Conservation (phyloP, 2,797 vertebrate species). For the Natrix natrix region DNA sequence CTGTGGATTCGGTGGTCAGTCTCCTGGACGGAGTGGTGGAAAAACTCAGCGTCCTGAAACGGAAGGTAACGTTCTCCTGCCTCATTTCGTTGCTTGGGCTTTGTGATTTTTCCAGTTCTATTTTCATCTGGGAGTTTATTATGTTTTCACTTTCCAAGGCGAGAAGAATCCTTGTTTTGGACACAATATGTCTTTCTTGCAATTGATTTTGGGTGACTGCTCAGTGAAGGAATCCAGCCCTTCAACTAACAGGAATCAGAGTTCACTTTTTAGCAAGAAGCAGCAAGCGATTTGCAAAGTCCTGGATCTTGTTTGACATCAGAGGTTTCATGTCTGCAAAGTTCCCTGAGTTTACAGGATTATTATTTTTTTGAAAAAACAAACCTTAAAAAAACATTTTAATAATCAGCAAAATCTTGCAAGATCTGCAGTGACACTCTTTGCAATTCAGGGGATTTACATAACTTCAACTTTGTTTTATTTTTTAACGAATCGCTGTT, state of each 20-base stretch:
- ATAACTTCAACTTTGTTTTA: not conserved
- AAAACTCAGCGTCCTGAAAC: conserved; percentile 95
- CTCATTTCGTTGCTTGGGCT: not conserved
- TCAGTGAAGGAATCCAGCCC: not conserved
- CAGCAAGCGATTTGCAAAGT: not conserved
- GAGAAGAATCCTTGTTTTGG: not conserved
- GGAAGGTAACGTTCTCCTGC: conserved; percentile 79
- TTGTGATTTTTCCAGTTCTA: not conserved
- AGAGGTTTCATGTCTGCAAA: not conserved
- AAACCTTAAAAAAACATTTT: not conserved
- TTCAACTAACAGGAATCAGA: not conserved
- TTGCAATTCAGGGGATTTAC: not conserved
- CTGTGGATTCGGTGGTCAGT: conserved; percentile 95
- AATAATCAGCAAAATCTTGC: not conserved
- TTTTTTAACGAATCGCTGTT: not conserved
- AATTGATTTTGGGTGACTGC: not conserved
- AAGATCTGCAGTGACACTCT: not conserved
- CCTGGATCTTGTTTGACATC: not conserved
- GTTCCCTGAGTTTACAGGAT: not conserved
- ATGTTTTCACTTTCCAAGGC: accelerated
- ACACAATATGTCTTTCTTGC: not conserved
- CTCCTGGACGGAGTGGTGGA: conserved; percentile 96
- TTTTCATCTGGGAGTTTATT: not conserved
- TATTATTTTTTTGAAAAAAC: not conserved
- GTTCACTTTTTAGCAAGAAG: not conserved